Percentiles rank a stretch among this genome's conserved stretches.
Evolutionary conservation across 1,140 invertebrate genomes (phyloP).

Genomic region (Wasmannia auropunctata): DNA sequence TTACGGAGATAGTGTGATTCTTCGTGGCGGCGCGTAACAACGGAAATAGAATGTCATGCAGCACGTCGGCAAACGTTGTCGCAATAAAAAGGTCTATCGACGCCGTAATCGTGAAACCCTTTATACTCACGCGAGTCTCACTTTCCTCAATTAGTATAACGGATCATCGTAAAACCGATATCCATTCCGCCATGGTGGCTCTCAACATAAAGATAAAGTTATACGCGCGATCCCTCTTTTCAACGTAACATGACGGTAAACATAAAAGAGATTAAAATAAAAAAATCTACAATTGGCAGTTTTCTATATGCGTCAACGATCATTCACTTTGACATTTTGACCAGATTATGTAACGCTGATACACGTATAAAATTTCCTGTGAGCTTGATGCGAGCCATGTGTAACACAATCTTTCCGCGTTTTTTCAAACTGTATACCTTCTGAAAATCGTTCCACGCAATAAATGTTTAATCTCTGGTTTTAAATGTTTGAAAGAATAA

Average conservation of each 20-base stretch:
- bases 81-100: neutral
- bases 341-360: neutral
- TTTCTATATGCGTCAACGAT: neutral
- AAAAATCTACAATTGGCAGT: neutral
- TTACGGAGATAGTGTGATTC: constrained; percentile 18
- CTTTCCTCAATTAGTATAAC: neutral
- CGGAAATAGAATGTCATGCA: neutral
- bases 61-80: neutral
- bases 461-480: neutral
- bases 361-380: neutral
- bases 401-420: neutral
- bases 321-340: neutral
- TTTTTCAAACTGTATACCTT: neutral
- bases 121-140: neutral
- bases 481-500: neutral
- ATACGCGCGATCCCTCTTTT: neutral
- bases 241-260: neutral
- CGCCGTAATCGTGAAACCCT: neutral
- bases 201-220: neutral
- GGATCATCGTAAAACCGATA: neutral
- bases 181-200: neutral
- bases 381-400: neutral
- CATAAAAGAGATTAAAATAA: neutral
- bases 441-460: neutral
- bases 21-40: neutral